These are phyloP conservation scores for Amphipyra berbera DNA, from an alignment of 2,888 invertebrate genomes.

Conservation along the genomic window DNA sequence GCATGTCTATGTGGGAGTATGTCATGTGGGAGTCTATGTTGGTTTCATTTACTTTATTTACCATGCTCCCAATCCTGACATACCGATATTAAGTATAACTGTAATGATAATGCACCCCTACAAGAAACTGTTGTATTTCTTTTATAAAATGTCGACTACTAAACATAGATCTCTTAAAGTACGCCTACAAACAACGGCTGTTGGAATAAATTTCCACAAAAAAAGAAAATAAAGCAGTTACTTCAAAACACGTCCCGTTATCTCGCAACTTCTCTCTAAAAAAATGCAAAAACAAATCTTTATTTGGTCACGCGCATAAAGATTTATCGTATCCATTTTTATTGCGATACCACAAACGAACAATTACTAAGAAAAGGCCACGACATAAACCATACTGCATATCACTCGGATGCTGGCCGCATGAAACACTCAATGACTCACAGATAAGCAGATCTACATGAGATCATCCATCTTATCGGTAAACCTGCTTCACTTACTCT, in stretches of 20 bases:
- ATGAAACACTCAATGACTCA: slow-evolving; percentile 76
- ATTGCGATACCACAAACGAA: slow-evolving; percentile 36
- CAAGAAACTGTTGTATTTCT: too few relatives aligned
- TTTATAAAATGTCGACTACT: too few relatives aligned
- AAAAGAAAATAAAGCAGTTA: too few relatives aligned
- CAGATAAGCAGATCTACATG: slow-evolving; percentile 81
- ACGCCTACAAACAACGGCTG: too few relatives aligned
- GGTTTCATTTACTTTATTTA: too few relatives aligned
- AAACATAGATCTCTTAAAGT: too few relatives aligned
- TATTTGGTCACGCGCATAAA: slow-evolving; percentile 17
- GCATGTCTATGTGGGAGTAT: too few relatives aligned
- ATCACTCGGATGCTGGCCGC: slow-evolving; percentile 59
- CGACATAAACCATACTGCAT: slow-evolving; percentile 32
- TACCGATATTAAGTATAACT: too few relatives aligned
- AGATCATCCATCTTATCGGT: slow-evolving; percentile 71
- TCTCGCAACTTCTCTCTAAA: neutral
- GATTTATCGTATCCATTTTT: slow-evolving; percentile 26
- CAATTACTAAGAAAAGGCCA: slow-evolving; percentile 35
- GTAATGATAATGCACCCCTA: too few relatives aligned
- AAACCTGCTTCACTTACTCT: neutral
- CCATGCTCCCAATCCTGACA: too few relatives aligned
- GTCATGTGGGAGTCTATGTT: too few relatives aligned
- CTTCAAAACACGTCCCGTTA: neutral
- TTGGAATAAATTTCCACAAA: too few relatives aligned
- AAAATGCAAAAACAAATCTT: neutral